Conservation (phyloP, 2,888 invertebrate species). For the Piscicola geometra region DNA sequence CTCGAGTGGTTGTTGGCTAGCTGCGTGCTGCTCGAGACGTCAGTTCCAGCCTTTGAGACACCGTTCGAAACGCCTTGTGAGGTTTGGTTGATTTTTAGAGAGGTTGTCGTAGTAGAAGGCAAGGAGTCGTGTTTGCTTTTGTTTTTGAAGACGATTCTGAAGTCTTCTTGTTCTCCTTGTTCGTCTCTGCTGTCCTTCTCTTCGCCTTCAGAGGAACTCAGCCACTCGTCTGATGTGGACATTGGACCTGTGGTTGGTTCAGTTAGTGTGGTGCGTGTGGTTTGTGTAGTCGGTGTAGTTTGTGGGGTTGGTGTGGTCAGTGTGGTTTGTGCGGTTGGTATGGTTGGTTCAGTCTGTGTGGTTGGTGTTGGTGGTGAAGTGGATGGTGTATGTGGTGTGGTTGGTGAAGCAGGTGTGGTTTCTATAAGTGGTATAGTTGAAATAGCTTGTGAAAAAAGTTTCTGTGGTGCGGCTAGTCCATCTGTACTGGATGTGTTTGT, state of each 20-base stretch:
- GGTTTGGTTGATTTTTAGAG: no score
- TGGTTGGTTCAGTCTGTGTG: not conserved
- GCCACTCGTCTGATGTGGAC: constrained; percentile 5
- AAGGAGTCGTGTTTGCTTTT: no score
- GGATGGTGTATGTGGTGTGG: not conserved
- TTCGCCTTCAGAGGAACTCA: constrained; percentile 7
- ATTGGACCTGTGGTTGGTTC: not conserved
- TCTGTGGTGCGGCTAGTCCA: not conserved
- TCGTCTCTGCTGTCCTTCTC: not conserved
- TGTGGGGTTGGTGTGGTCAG: not conserved
- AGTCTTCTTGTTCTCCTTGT: not conserved
- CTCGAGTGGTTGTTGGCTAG: no score
- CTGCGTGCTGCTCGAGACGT: no score
- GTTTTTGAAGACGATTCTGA: not conserved
- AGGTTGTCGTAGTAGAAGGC: no score
- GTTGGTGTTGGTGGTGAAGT: not conserved
- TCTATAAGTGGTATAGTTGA: not conserved
- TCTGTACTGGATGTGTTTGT: not conserved
- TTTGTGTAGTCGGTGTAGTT: not conserved
- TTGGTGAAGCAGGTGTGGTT: not conserved
- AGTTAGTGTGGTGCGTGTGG: not conserved
- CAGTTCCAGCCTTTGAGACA: no score
- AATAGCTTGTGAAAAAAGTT: not conserved
- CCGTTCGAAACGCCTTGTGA: no score
- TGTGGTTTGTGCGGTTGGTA: not conserved